phyloP scores from a whole-genome alignment of 2,888 invertebrate species.

The Temnothorax unifasciatus region DNA sequence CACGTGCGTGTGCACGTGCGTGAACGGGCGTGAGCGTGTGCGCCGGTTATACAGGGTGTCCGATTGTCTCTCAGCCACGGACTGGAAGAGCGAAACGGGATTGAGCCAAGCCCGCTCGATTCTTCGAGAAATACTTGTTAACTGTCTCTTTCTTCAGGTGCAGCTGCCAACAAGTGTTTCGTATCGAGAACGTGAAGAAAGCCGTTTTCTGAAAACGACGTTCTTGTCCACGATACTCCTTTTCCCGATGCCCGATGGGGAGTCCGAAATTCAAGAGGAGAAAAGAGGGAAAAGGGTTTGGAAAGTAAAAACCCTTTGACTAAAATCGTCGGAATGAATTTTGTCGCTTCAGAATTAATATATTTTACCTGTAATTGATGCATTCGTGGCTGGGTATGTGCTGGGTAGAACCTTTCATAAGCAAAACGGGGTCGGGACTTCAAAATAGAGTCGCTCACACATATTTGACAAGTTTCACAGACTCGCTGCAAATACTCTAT shows the following conservation, averaged over 20 bases:
- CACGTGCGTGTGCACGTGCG: background rate
- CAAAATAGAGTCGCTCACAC: background rate
- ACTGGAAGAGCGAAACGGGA: background rate
- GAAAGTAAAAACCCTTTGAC: constrained; percentile 16
- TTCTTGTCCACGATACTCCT: background rate
- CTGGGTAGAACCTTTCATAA: background rate
- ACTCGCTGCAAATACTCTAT: background rate
- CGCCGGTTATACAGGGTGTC: constrained; percentile 30
- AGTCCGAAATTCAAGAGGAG: background rate
- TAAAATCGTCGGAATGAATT: background rate
- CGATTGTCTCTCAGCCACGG: background rate
- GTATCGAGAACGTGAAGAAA: background rate
- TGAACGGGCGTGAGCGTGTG: background rate
- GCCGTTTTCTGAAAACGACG: background rate
- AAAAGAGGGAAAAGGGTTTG: background rate
- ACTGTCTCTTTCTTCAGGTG: background rate
- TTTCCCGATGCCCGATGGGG: no score
- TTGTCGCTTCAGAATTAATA: background rate
- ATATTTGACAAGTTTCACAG: background rate
- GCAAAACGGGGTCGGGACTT: background rate
- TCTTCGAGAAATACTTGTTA: background rate
- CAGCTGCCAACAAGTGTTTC: background rate
- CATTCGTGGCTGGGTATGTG: no score
- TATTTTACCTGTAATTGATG: background rate
- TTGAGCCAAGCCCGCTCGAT: background rate